A percentile compares a stretch with the other conserved stretches of the same genome.
These are phyloP conservation scores for Temnothorax longispinosus DNA, from an alignment of 1,140 invertebrate species.

Conservation along the genomic window DNA sequence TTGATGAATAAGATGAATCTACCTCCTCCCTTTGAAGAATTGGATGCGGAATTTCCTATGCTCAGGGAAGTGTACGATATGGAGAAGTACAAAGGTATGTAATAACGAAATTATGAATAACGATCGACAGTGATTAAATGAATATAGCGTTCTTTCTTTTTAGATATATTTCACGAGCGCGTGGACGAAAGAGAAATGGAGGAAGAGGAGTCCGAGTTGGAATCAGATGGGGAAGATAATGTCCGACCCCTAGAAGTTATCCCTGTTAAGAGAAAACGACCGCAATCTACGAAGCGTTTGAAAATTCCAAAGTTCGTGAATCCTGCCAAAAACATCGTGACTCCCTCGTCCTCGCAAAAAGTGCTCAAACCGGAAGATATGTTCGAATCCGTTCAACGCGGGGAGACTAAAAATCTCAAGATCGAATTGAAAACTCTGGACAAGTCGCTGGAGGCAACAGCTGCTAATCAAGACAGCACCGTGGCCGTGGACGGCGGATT, in stretches of 20 bases:
- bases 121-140: slow-evolving; percentile 50
- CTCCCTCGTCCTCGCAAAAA: slow-evolving; percentile 81
- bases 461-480: slow-evolving; percentile 63
- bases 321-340: slow-evolving; percentile 80
- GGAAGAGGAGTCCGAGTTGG: slow-evolving; percentile 93
- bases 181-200: slow-evolving; percentile 65
- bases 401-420: slow-evolving; percentile 87
- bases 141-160: not conserved
- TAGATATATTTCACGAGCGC: not conserved
- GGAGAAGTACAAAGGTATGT: slow-evolving; percentile 83
- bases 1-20: slow-evolving; percentile 98
- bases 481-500: slow-evolving; percentile 80
- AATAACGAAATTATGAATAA: slow-evolving; percentile 77
- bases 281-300: slow-evolving; percentile 86
- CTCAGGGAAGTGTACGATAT: slow-evolving; percentile 82
- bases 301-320: slow-evolving; percentile 89
- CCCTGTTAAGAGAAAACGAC: slow-evolving; percentile 87
- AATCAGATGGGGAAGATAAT: slow-evolving; percentile 89
- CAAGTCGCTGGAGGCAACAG: slow-evolving; percentile 71
- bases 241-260: slow-evolving; percentile 80
- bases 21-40: slow-evolving; percentile 92
- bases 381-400: slow-evolving; percentile 87
- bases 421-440: slow-evolving; percentile 88
- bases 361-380: slow-evolving; percentile 87
- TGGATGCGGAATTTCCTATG: slow-evolving; percentile 82